These are phyloP conservation scores for Phylloscopus collybita DNA, from an alignment of 2,797 vertebrate genomes.

Conservation along the genomic window DNA sequence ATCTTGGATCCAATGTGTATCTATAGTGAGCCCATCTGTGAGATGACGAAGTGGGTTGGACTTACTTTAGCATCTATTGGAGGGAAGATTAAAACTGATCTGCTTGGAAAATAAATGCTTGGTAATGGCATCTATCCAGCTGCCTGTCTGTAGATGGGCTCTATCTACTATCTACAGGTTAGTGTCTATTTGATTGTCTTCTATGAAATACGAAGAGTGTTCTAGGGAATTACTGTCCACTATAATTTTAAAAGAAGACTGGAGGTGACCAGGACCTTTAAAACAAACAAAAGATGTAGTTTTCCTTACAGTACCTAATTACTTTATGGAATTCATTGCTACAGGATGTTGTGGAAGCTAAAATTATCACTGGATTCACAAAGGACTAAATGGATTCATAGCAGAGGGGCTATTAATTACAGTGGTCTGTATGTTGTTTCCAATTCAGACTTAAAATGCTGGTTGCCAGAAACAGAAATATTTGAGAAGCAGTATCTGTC, in stretches of 20 bases:
- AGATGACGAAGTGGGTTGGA: not conserved
- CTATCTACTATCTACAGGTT: not conserved
- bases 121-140: not conserved
- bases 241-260: not conserved
- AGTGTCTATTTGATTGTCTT: not conserved
- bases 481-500: not conserved
- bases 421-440: not conserved
- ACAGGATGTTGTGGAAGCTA: slow-evolving; percentile 31
- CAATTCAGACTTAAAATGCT: not conserved
- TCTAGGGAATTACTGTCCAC: not conserved
- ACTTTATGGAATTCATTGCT: slow-evolving; percentile 5
- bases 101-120: not conserved
- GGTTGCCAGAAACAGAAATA: not conserved
- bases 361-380: slow-evolving; percentile 48
- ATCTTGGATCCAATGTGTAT: not conserved
- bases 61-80: not conserved
- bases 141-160: not conserved
- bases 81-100: not conserved
- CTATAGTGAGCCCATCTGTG: not conserved
- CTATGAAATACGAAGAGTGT: not conserved
- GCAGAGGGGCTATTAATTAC: slow-evolving; percentile 24
- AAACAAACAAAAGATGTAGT: not conserved
- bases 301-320: slow-evolving; percentile 3
- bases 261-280: not conserved
- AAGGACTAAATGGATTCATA: slow-evolving; percentile 13